Conservation (phyloP, 2,888 invertebrate genomes). For the Torymus texanus region DNA sequence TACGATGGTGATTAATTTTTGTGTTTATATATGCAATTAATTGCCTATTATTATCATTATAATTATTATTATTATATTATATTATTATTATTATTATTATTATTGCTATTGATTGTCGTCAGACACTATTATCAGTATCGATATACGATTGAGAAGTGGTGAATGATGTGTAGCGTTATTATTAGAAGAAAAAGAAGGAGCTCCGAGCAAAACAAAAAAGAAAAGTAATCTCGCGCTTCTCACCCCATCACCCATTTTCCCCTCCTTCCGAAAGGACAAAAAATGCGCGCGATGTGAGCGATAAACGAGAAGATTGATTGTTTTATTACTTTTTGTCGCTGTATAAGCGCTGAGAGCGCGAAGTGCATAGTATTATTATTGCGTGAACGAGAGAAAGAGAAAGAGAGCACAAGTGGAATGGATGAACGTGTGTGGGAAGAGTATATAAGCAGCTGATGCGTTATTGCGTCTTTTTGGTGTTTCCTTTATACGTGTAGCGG, state of each 20-base stretch:
- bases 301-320: constrained; percentile 5
- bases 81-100: constrained; percentile 58
- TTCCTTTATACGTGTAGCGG: constrained; percentile 20
- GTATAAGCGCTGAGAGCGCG: constrained; percentile 19
- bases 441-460: constrained; percentile 20
- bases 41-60: constrained; percentile 55
- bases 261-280: background rate
- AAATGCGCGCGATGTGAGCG: background rate
- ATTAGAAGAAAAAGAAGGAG: constrained; percentile 18
- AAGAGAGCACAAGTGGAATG: constrained; percentile 15
- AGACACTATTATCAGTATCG: constrained; percentile 57
- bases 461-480: constrained; percentile 6
- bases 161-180: constrained; percentile 5
- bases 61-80: constrained; percentile 49
- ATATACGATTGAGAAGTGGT: constrained; percentile 54
- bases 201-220: constrained; percentile 35
- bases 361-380: constrained; percentile 39
- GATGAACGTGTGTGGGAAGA: constrained; percentile 30
- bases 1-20: constrained; percentile 65
- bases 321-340: constrained; percentile 26
- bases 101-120: constrained; percentile 49
- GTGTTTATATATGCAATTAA: constrained; percentile 60
- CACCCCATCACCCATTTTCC: background rate
- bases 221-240: constrained; percentile 12
- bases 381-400: no score